Conservation (phyloP, 1,140 invertebrate genomes). For the Trachymyrmex septentrionalis region DNA sequence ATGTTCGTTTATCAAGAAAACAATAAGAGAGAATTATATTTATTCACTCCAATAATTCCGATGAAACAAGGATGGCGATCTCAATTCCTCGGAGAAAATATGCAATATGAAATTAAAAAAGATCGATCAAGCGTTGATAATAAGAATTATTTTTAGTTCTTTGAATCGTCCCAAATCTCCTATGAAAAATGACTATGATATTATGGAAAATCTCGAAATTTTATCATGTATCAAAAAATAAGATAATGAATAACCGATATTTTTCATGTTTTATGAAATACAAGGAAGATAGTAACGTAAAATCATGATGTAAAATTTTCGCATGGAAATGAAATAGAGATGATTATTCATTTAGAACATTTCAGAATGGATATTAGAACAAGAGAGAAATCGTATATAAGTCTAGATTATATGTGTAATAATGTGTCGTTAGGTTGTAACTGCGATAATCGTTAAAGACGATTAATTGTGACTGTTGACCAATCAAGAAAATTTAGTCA, state of each 20-base stretch:
- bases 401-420: neutral
- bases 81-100: slow-evolving; percentile 9
- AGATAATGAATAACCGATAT: neutral
- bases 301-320: neutral
- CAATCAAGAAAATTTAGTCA: neutral
- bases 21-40: neutral
- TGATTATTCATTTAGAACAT: neutral
- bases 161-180: neutral
- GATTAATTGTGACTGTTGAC: neutral
- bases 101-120: slow-evolving; percentile 4
- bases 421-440: neutral
- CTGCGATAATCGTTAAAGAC: neutral
- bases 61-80: neutral
- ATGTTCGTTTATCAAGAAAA: neutral
- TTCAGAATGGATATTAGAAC: neutral
- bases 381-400: neutral
- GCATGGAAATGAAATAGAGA: neutral
- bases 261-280: slow-evolving; percentile 28
- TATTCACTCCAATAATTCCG: neutral
- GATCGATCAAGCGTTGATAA: neutral
- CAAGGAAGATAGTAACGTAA: neutral
- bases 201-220: neutral
- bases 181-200: neutral
- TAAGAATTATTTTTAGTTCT: slow-evolving; percentile 20
- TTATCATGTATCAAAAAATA: neutral